Base-by-base conservation (phyloP, 2,888 invertebrate species). In the Stegana nigrithorax region DNA sequence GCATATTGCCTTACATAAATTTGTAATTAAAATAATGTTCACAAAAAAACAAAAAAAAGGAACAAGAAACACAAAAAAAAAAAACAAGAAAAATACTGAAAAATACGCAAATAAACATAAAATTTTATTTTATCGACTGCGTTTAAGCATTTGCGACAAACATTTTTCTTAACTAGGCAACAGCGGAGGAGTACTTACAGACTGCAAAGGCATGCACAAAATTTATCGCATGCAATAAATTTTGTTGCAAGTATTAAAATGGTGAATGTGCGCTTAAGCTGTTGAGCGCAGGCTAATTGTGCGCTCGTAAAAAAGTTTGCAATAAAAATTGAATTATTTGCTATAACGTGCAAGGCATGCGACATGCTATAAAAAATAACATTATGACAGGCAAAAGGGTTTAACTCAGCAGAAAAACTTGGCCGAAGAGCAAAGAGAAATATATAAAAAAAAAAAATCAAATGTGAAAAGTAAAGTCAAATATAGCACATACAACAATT, bases 31-130 rank as follows among this genome's bases (percentile, higher is more conserved):
- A n/a, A n/a, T n/a, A n/a, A n/a, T n/a, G n/a, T n/a, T n/a, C n/a
- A n/a, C 17, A 32, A 2, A 32, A 32, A 32, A 32, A 32, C 32
- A 32, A 32, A 32, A 42, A n/a, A 42, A 5, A n/a, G 44, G n/a
- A 32, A 45, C 19, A n/a, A 36, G 29, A 44, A 25, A 47, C n/a
- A n/a, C n/a, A 36, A 45, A 56, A 21, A 56, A 4, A 19, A 23
- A 55, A 64, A 66, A 62, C 62, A 59, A 59, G 62, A 64, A 64
- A 62, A 17, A 64, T 62, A 64, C 60, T 64, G 57, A 61, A 66
- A 62, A 60, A 21, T 55, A 53, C 14, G 32, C 14, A n/a, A 44
- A 55, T 53, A 32, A 47, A 29, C 53, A 59, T 58, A 63, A 45
- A 59, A 23, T 10, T 19, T 29, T n/a, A 42, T 23, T 25, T 51